Evolutionary conservation across 2,113 vertebrate species (phyloP).

Genomic region (Podiceps cristatus): DNA sequence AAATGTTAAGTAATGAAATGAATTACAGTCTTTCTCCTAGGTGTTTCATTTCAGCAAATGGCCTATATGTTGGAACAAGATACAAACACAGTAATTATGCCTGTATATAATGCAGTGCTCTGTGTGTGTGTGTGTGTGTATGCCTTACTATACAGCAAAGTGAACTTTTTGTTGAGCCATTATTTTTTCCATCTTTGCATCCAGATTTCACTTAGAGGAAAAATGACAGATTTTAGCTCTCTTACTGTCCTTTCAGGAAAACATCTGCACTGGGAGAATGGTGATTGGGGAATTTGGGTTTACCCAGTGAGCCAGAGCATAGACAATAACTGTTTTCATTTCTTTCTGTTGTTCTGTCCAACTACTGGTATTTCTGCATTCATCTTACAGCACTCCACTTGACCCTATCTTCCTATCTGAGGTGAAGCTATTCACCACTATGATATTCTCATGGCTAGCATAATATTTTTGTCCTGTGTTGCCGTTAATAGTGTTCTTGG

Average conservation of each 20-base stretch:
- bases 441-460: neutral
- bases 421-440: neutral
- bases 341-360: neutral
- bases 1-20: neutral
- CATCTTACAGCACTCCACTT: neutral
- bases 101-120: neutral
- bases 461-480: neutral
- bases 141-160: neutral
- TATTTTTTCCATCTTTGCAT: neutral
- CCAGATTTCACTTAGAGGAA: neutral
- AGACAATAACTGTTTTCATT: neutral
- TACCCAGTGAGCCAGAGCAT: neutral
- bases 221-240: neutral
- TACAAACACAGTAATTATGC: neutral
- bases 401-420: neutral
- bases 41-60: constrained; percentile 5
- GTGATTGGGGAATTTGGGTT: neutral
- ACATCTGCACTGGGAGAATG: fast-evolving
- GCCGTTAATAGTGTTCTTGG: neutral
- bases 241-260: neutral
- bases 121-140: too few relatives aligned
- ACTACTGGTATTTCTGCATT: neutral
- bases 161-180: neutral
- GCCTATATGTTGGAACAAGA: neutral
- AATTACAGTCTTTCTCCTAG: neutral